Conservation (phyloP, 64 coral and sea anemone species). For the Stylophora pistillata region DNA sequence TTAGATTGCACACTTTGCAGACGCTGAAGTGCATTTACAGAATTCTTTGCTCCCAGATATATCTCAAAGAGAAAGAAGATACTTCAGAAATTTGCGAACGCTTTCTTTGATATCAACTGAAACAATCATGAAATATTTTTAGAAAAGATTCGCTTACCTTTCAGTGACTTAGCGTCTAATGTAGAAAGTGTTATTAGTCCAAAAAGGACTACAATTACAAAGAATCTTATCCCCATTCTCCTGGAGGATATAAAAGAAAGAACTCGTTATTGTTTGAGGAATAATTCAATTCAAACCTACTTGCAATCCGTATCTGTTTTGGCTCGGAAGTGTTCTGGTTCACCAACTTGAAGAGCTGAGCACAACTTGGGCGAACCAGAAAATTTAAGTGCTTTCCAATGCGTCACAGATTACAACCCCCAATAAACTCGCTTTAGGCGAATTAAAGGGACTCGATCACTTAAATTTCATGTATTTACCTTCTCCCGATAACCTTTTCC, state of each 20-base stretch:
- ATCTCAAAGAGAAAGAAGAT: no score
- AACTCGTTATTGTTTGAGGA: neutral
- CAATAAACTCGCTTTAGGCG: neutral
- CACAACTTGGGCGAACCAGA: neutral
- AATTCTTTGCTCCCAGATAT: neutral
- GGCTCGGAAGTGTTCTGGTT: slow-evolving; percentile 35
- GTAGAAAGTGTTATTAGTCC: slow-evolving; percentile 23
- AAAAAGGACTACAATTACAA: slow-evolving; percentile 1
- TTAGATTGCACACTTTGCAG: neutral
- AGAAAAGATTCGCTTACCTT: slow-evolving; percentile 17
- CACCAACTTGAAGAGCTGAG: slow-evolving; percentile 23
- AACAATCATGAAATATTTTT: neutral
- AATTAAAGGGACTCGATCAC: neutral
- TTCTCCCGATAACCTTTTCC: neutral
- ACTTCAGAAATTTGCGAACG: no score
- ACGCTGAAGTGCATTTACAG: neutral
- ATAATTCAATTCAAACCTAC: neutral
- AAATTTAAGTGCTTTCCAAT: neutral
- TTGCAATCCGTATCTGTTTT: slow-evolving; percentile 19
- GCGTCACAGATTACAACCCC: neutral
- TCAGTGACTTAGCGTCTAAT: slow-evolving; percentile 26
- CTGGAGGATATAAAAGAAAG: neutral
- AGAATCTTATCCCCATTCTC: slow-evolving; percentile 28
- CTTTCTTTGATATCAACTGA: no score
- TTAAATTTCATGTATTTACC: neutral